Conservation (phyloP, 2,797 vertebrate genomes). For the Cygnus olor region DNA sequence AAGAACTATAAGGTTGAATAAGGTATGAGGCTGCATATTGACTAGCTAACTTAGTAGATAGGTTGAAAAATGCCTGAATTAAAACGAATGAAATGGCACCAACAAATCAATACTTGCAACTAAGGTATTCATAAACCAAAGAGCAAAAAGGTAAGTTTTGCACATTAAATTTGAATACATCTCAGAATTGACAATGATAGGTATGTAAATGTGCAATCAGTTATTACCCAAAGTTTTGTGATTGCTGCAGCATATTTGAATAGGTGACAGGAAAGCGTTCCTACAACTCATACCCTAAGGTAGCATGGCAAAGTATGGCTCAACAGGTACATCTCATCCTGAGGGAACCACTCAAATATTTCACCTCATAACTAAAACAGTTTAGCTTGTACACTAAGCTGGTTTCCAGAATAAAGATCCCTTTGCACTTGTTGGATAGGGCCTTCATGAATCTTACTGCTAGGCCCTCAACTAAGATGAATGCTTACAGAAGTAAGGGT, state of each 20-base stretch:
- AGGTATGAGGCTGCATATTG: not conserved
- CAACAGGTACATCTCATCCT: not conserved
- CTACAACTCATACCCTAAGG: not conserved
- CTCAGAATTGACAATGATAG: not conserved
- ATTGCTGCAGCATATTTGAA: not conserved
- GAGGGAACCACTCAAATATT: not conserved
- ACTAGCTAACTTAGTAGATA: not conserved
- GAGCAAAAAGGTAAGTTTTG: not conserved
- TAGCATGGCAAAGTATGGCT: not conserved
- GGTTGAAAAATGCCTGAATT: too few relatives aligned
- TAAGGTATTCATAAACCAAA: not conserved
- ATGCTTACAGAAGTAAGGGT: not conserved
- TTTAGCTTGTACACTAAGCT: not conserved
- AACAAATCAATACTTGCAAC: not conserved
- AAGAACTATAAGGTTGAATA: not conserved
- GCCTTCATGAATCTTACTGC: not conserved
- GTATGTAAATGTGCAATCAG: not conserved
- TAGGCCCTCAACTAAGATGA: not conserved
- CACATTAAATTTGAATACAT: not conserved
- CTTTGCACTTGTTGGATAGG: not conserved
- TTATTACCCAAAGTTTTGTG: not conserved
- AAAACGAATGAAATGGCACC: not conserved
- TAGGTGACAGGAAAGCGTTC: not conserved
- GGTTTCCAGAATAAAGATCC: not conserved
- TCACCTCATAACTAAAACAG: not conserved